phyloP scores from a whole-genome alignment of 2,888 invertebrate genomes.

The Hypolimnas misippus region DNA sequence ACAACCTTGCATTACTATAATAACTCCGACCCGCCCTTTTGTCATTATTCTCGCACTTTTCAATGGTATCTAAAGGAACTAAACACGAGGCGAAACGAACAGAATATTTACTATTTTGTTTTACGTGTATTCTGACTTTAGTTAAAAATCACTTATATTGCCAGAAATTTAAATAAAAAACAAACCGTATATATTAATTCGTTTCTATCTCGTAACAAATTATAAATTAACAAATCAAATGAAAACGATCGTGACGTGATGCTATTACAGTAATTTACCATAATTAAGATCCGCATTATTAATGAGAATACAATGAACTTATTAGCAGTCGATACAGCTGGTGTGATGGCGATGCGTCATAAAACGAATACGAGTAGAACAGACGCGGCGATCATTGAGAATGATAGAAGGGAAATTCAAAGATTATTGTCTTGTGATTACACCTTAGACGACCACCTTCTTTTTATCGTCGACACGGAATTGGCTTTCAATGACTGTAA shows the following conservation, averaged over 20 bases:
- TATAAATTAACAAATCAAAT: slow-evolving; percentile 3
- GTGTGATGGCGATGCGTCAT: slow-evolving; percentile 30
- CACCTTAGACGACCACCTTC: slow-evolving; percentile 27
- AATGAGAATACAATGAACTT: slow-evolving; percentile 29
- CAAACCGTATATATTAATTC: neutral
- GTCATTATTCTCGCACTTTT: slow-evolving; percentile 79
- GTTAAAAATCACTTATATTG: neutral
- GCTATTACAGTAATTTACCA: slow-evolving; percentile 25
- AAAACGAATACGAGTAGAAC: slow-evolving; percentile 25
- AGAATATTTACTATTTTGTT: neutral
- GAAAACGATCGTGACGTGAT: slow-evolving; percentile 24
- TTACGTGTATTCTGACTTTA: neutral
- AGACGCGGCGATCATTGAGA: slow-evolving; percentile 30
- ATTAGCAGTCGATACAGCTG: slow-evolving; percentile 10
- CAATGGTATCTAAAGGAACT: slow-evolving; percentile 64
- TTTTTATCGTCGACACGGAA: slow-evolving; percentile 32
- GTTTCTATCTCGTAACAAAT: neutral
- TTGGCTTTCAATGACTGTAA: slow-evolving; percentile 34
- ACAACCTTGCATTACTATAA: slow-evolving; percentile 80
- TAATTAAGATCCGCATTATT: slow-evolving; percentile 30
- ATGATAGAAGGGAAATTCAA: slow-evolving; percentile 32
- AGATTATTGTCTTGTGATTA: slow-evolving; percentile 35
- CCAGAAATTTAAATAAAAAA: neutral
- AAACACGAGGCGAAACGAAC: neutral
- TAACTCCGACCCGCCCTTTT: slow-evolving; percentile 77